Conservation (phyloP, 1,140 invertebrate genomes). For the Glomeris maerens region DNA sequence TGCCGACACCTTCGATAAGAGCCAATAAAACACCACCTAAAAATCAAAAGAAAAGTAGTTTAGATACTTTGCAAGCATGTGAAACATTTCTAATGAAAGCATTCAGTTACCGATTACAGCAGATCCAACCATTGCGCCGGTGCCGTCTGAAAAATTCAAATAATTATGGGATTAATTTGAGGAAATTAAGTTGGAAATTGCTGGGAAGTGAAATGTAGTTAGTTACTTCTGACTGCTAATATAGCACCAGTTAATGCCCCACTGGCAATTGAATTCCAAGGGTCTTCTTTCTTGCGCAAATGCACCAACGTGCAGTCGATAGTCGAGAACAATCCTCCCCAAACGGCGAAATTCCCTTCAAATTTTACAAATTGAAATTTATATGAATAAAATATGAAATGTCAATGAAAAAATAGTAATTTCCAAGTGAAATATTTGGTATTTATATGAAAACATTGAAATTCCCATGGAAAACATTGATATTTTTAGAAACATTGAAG, state of each 20-base stretch:
- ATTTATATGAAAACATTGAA: too few species aligned
- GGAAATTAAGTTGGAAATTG: neutral
- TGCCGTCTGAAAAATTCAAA: slow-evolving; percentile 45
- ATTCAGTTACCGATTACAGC: slow-evolving; percentile 63
- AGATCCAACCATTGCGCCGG: slow-evolving; percentile 82
- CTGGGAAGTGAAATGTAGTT: neutral
- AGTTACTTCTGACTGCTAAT: slow-evolving; percentile 69
- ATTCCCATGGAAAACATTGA: too few species aligned
- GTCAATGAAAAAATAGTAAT: neutral
- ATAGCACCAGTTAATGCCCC: slow-evolving; percentile 90
- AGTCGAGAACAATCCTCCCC: slow-evolving; percentile 92
- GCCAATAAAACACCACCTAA: slow-evolving; percentile 72
- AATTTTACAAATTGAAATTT: neutral
- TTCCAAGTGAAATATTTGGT: too few species aligned
- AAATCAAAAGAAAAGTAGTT: slow-evolving; percentile 12
- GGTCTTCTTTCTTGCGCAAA: slow-evolving; percentile 91
- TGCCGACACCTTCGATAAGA: slow-evolving; percentile 91
- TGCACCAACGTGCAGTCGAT: slow-evolving; percentile 93
- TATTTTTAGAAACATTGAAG: too few species aligned
- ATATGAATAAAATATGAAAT: neutral
- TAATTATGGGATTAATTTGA: neutral
- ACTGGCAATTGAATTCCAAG: slow-evolving; percentile 95
- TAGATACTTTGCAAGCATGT: neutral
- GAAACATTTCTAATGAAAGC: neutral
- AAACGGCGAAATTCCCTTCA: slow-evolving; percentile 63